Evolutionary conservation across 2,113 vertebrate species (phyloP), one percentile per base, ranked within the genome.

Genomic region (Baryphthengus martii): DNA sequence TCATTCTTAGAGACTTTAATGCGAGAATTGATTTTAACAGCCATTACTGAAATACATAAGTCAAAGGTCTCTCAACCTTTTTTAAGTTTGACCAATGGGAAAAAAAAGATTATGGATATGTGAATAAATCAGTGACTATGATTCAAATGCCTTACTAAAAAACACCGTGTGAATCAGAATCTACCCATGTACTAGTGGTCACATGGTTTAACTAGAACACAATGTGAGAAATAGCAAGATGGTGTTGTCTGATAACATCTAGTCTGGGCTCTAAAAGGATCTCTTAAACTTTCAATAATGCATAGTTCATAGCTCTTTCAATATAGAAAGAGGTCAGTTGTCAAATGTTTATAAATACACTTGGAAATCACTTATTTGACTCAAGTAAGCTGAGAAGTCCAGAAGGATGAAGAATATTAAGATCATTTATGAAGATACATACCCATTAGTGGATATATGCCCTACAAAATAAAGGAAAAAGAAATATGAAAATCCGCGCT

Each of bases 1-100:
- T 98, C 98, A 97, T 98, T 98, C 98, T 98, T 97, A 96, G 97
- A 97, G 97, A 98, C 97, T 98, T 98, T 98, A 98, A 98, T 98
- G 97, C 97, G 98, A 97, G 97, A 98, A 98, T 98, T 98, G 98
- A 98, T 98, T 98, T 98, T 98, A 98, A 98, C 97, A 98, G 94
- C 97, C 98, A 98, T 98, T 98, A 98, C 97, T 25, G 96, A 98
- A 98, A 98, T 97, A 97, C 91, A 53, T 97, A 97, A 98, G 98
- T 98, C 98, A 98, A 97, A 98, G 98, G 98, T 97, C 97, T 97
- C 95, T 95, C 91, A 96, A 98, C 97, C 96, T 98, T 97, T 97
- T 94, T 97, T 93, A 97, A 97, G 97, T 96, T 96, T 97, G 97
- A 97, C 98, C 97, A 98, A 96, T 96, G 97, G 93, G 40, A 97